Evolutionary conservation across 2,888 invertebrate genomes (phyloP).

Genomic region (Acleris emargana): DNA sequence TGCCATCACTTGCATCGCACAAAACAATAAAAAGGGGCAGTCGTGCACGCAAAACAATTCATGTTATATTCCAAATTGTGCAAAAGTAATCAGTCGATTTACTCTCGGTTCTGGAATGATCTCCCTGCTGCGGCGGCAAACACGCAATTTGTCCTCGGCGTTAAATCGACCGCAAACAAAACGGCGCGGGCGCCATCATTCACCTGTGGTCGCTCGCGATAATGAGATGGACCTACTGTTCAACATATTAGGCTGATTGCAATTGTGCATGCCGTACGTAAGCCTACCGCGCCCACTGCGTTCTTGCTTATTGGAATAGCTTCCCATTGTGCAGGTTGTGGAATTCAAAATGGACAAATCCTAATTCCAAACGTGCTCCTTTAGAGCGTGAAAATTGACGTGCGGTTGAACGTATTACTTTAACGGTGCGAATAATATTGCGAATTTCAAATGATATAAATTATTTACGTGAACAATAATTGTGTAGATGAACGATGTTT

Average conservation of each 20-base stretch:
- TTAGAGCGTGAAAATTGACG: slow-evolving; percentile 7
- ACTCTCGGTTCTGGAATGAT: slow-evolving; percentile 71
- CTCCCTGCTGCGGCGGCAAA: slow-evolving; percentile 75
- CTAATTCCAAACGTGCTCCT: slow-evolving; percentile 15
- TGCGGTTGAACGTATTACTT: neutral
- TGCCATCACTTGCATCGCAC: slow-evolving; percentile 42
- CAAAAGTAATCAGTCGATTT: slow-evolving; percentile 69
- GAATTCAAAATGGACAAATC: slow-evolving; percentile 32
- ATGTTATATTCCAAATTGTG: slow-evolving; percentile 63
- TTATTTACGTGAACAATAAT: neutral
- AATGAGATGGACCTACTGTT: slow-evolving; percentile 82
- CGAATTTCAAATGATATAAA: too few species aligned
- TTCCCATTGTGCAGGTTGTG: slow-evolving; percentile 38
- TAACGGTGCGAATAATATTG: neutral
- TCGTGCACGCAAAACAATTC: slow-evolving; percentile 52
- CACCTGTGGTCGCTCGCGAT: slow-evolving; percentile 82
- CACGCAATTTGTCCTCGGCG: slow-evolving; percentile 81
- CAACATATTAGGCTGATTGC: slow-evolving; percentile 83
- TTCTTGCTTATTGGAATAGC: slow-evolving; percentile 63
- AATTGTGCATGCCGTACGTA: slow-evolving; percentile 64
- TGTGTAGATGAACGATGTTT: too few species aligned
- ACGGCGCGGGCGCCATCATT: slow-evolving; percentile 77
- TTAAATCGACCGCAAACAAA: slow-evolving; percentile 84
- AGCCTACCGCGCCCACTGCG: slow-evolving; percentile 56
- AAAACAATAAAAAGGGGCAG: slow-evolving; percentile 44